These are phyloP conservation scores for Hemaris fuciformis DNA, from an alignment of 2,888 invertebrate species.

Conservation along the genomic window DNA sequence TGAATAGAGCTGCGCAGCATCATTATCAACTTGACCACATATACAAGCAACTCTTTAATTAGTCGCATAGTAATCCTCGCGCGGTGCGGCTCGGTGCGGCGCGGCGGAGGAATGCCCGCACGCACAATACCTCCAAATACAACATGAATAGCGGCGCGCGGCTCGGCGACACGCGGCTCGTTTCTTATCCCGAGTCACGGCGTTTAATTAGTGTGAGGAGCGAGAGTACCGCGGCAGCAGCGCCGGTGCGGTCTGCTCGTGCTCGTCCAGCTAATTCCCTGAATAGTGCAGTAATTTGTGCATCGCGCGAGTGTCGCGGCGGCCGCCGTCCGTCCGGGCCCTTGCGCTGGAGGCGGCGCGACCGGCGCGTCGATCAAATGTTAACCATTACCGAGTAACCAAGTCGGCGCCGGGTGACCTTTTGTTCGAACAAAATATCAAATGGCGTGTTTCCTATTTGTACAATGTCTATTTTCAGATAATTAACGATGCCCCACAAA, in stretches of 20 bases:
- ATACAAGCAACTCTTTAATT: background rate
- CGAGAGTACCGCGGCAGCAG: no score
- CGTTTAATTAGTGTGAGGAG: background rate
- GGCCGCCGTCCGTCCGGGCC: no score
- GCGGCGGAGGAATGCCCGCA: no score
- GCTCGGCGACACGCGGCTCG: background rate
- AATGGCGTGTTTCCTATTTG: slow-evolving; percentile 11
- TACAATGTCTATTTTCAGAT: background rate
- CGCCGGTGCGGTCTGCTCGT: background rate
- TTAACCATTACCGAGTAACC: slow-evolving; percentile 5
- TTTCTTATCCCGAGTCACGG: no score
- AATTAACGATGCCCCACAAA: slow-evolving; percentile 3
- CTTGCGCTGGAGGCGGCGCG: background rate
- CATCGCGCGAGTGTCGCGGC: no score
- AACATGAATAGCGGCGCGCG: background rate
- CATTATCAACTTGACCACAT: no score
- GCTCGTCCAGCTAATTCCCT: background rate
- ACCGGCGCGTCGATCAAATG: background rate
- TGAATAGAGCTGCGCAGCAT: background rate
- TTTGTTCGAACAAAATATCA: slow-evolving; percentile 11
- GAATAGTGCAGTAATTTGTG: background rate
- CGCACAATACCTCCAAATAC: background rate
- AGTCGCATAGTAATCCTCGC: slow-evolving; percentile 1
- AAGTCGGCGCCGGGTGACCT: slow-evolving; percentile 3
- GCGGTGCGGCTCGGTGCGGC: no score